These are phyloP conservation scores for Linurgus olivaceus DNA, from an alignment of 2,797 vertebrate genomes.

Conservation along the genomic window DNA sequence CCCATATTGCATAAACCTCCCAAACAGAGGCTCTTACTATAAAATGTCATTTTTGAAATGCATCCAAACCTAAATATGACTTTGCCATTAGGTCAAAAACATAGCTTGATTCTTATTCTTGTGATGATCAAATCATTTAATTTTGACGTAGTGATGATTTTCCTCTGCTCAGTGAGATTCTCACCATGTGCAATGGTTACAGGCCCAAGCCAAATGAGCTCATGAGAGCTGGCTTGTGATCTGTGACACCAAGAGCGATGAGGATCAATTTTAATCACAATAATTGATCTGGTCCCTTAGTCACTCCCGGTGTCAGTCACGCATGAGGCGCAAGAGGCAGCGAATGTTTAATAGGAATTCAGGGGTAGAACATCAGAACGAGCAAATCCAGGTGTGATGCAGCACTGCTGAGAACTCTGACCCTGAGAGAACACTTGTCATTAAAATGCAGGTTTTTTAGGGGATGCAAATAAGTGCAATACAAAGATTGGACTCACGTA, in stretches of 20 bases:
- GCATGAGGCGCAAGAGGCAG: not conserved
- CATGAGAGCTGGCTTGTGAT: not conserved
- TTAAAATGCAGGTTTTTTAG: not conserved
- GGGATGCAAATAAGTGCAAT: not conserved
- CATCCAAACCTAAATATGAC: not conserved
- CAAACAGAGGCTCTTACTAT: not conserved
- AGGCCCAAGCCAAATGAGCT: not conserved
- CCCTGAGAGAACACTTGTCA: not conserved
- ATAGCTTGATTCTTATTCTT: not conserved
- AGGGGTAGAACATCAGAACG: not conserved
- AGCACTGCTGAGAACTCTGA: not conserved
- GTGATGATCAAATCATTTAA: not conserved
- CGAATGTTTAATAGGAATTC: not conserved
- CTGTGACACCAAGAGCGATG: not conserved
- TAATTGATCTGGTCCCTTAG: slow-evolving; percentile 46
- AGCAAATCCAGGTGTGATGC: not conserved
- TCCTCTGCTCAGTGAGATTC: not conserved
- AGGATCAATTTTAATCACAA: slow-evolving; percentile 51
- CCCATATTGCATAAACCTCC: not conserved
- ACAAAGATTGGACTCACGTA: not conserved
- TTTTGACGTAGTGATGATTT: not conserved
- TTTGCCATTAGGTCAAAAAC: not conserved
- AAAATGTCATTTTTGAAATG: not conserved
- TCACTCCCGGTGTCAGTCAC: not conserved
- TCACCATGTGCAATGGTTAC: not conserved